Evolutionary conservation across 2,797 vertebrate genomes (phyloP), one percentile per base, ranked within the genome.

Genomic region (Gymnoscopelus braueri): DNA sequence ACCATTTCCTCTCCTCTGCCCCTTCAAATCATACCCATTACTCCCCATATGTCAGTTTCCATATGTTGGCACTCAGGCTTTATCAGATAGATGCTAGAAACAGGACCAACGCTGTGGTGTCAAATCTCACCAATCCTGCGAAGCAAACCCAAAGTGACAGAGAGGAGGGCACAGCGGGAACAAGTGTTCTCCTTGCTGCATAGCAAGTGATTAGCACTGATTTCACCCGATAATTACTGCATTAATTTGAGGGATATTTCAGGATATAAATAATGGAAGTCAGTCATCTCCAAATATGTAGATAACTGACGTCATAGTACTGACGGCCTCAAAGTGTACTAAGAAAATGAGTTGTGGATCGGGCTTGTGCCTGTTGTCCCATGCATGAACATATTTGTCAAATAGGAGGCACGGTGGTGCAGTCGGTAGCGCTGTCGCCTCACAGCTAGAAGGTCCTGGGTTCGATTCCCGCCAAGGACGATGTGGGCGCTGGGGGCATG

Each of bases 181-280:
- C 65, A 14, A 0, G 3, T 82, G 79, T 52, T 81, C 84, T 84
- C 72, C 75, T 82, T 77, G 23, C 77, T 74, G 65, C 79, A 84
- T 78, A 86, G 83, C 81, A 87, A 88, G 86, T 89, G 87, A 91
- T 89, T 89, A 92, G 90, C 82, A 84, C 85, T 77, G 71, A 13
- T 75, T 77, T 86, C 85, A 75, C 56, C 26, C 26, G 2, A 29
- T 29, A 29, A 29, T 29, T 29, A 29, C 26, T 29, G 26, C 26
- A 29, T 29, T 29, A 1, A 3, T 29, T 3, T 29, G 26, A 29
- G 26, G 26, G 26, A 29, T 4, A 29, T 29, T 29, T 29, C 26
- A 29, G 19, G 19, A 19, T 19, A 19, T 19, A 19, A 19, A 19
- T 19, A 19, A 19, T 19, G 19, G 19, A 19, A 19, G 19, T 19